Evolutionary conservation across 2,113 vertebrate species (phyloP).

Genomic region (Illadopsis cleaveri): DNA sequence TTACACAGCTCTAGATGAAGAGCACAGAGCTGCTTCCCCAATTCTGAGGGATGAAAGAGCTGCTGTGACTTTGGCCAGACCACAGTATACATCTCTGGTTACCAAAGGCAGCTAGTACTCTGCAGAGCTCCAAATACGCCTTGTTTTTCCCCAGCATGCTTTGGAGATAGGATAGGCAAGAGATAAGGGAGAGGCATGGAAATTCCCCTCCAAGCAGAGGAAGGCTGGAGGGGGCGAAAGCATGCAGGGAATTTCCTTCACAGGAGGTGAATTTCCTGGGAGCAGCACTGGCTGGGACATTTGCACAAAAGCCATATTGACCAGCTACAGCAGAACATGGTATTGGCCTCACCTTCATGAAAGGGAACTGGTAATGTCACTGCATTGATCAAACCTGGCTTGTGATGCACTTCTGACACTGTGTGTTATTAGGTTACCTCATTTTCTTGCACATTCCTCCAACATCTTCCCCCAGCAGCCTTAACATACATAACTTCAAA

Average conservation of each 20-base stretch:
- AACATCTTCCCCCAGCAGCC: background rate
- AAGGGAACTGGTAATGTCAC: background rate
- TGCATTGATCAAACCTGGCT: background rate
- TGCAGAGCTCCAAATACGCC: background rate
- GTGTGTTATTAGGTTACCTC: background rate
- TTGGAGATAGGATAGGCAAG: background rate
- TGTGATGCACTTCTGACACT: background rate
- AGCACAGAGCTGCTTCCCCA: background rate
- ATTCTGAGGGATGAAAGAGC: background rate
- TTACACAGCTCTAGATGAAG: background rate
- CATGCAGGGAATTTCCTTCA: background rate
- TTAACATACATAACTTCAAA: background rate
- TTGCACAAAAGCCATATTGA: background rate
- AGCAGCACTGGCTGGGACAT: background rate
- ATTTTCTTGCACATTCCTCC: background rate
- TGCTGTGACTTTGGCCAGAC: background rate
- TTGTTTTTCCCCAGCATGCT: background rate
- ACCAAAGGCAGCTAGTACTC: background rate
- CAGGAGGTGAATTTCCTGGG: background rate
- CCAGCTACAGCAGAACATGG: background rate
- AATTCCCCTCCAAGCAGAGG: background rate
- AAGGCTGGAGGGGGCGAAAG: background rate
- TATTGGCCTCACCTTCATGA: background rate
- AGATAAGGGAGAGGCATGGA: background rate
- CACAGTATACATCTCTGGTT: background rate